phyloP scores from a whole-genome alignment of 2,888 invertebrate genomes.

The Latrodectus elegans region DNA sequence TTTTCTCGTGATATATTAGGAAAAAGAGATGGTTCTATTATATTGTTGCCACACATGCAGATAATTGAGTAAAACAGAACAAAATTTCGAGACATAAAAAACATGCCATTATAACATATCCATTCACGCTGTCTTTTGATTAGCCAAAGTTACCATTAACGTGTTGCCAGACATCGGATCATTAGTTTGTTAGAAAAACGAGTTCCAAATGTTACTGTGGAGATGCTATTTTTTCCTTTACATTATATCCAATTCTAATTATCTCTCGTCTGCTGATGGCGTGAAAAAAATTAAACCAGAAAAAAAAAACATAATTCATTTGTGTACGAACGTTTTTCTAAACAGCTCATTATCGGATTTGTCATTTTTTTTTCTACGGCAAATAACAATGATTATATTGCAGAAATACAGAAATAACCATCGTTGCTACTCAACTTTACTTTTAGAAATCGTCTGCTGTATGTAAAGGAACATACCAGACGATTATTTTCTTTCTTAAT shows the following conservation, averaged over 20 bases:
- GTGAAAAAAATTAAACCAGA: background rate
- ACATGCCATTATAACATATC: too few relatives aligned
- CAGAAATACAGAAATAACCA: too few relatives aligned
- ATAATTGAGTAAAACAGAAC: too few relatives aligned
- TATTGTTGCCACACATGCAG: too few relatives aligned
- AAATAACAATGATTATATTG: too few relatives aligned
- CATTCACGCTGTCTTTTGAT: background rate
- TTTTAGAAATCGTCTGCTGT: too few relatives aligned
- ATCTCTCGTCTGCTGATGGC: background rate
- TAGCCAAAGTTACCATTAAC: constrained; percentile 30
- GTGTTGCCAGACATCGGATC: constrained; percentile 12
- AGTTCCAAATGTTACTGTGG: constrained; percentile 12
- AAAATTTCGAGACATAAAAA: too few relatives aligned
- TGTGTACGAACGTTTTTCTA: background rate
- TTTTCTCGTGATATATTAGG: too few relatives aligned
- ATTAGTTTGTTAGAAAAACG: constrained; percentile 23
- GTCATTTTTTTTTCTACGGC: background rate
- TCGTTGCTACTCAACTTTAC: too few relatives aligned
- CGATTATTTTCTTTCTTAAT: too few relatives aligned
- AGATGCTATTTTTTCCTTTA: constrained; percentile 8
- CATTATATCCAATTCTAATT: background rate
- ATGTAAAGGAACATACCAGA: too few relatives aligned
- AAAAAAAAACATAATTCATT: background rate
- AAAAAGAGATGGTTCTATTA: too few relatives aligned
- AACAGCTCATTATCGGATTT: background rate